Evolutionary conservation across 2,797 vertebrate species (phyloP).

Genomic region (Parambassis ranga): DNA sequence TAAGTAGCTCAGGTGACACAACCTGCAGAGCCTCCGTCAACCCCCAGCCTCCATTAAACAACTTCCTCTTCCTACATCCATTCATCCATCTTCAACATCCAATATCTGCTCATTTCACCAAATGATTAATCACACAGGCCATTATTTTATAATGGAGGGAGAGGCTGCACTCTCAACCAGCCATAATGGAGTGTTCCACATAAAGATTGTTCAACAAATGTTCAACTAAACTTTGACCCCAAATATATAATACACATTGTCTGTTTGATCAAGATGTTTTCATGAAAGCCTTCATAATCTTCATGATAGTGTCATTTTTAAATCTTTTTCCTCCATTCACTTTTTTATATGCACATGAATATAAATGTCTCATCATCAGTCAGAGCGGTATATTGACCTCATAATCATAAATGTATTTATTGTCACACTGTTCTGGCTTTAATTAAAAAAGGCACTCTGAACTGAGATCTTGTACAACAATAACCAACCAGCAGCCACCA

Average conservation of each 20-base stretch:
- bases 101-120: neutral
- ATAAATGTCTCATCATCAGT: neutral
- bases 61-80: neutral
- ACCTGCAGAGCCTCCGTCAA: neutral
- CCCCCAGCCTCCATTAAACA: neutral
- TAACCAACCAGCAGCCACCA: constrained; percentile 10
- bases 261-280: neutral
- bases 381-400: neutral
- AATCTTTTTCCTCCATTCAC: neutral
- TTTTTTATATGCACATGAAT: neutral
- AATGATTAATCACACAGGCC: constrained; percentile 3
- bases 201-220: neutral
- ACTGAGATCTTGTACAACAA: neutral
- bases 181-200: neutral
- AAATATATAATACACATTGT: neutral
- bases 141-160: neutral
- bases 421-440: neutral
- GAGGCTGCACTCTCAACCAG: neutral
- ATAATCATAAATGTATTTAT: neutral
- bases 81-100: constrained; percentile 17
- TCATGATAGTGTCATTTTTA: neutral
- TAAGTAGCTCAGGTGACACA: constrained; percentile 3
- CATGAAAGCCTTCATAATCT: neutral
- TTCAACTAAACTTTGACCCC: neutral
- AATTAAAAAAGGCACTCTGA: neutral